Evolutionary conservation across 2,113 vertebrate species (phyloP).

Genomic region (Ageneiosus marmoratus): DNA sequence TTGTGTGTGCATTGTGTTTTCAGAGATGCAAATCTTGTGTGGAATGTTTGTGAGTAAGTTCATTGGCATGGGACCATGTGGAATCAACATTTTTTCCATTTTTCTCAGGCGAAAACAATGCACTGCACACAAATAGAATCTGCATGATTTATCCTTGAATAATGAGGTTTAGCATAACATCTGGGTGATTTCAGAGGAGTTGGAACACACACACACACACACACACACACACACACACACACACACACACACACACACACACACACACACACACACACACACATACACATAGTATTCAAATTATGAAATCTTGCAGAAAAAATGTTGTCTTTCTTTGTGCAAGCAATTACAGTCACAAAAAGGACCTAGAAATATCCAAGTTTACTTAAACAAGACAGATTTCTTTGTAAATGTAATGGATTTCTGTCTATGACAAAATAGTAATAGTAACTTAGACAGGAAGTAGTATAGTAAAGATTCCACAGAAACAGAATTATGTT

Average conservation of each 20-base stretch:
- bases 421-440: background rate
- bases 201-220: background rate
- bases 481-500: background rate
- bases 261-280: background rate
- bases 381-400: background rate
- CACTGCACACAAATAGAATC: background rate
- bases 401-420: background rate
- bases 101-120: conserved; percentile 19
- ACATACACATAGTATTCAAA: background rate
- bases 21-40: conserved; percentile 24
- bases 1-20: conserved; percentile 25
- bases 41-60: conserved; percentile 42
- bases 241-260: background rate
- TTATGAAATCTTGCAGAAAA: background rate
- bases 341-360: background rate
- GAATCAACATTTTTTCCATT: conserved; percentile 15
- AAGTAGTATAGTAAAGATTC: background rate
- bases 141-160: background rate
- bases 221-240: background rate
- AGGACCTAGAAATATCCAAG: background rate
- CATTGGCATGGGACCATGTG: conserved; percentile 26
- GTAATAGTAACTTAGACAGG: background rate
- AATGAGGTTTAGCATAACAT: background rate
- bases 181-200: background rate
- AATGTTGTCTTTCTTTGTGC: background rate